phyloP scores from a whole-genome alignment of 2,797 vertebrate genomes.

The Xenentodon cancila region DNA sequence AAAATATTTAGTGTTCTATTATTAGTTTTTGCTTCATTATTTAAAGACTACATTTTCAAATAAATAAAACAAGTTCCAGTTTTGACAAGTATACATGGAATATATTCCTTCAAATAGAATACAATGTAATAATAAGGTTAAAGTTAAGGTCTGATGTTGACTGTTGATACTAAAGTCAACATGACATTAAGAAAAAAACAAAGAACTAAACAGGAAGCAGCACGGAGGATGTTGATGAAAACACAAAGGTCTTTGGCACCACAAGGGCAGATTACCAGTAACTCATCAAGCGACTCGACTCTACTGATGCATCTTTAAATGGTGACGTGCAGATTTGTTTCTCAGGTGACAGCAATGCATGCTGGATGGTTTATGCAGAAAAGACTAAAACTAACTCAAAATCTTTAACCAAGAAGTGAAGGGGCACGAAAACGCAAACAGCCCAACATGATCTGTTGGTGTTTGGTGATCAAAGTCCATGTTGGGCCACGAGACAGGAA shows the following conservation, averaged over 20 bases:
- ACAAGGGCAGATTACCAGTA: constrained; percentile 33
- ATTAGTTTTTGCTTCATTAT: not conserved
- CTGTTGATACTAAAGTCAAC: constrained; percentile 52
- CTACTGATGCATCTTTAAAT: not conserved
- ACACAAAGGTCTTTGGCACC: constrained; percentile 8
- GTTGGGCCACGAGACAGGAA: constrained; percentile 28
- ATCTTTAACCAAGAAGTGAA: constrained; percentile 8
- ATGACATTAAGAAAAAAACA: constrained; percentile 26
- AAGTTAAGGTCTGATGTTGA: constrained; percentile 33
- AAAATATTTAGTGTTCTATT: not conserved
- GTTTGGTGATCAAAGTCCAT: constrained; percentile 30
- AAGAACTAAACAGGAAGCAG: constrained; percentile 38
- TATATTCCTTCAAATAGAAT: constrained; percentile 18
- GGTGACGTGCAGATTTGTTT: constrained; percentile 27
- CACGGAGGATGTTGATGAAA: constrained; percentile 11
- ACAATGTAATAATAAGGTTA: constrained; percentile 1
- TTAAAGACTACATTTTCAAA: too few relatives aligned
- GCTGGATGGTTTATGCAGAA: constrained; percentile 7
- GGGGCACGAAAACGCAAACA: not conserved
- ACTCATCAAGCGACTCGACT: constrained; percentile 13
- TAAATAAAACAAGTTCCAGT: constrained; percentile 2
- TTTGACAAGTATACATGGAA: not conserved
- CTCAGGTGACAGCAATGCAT: constrained; percentile 3
- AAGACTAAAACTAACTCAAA: not conserved
- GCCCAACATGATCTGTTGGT: constrained; percentile 2